Base-by-base conservation (phyloP, 2,888 invertebrate species). In the Suillia variegata region DNA sequence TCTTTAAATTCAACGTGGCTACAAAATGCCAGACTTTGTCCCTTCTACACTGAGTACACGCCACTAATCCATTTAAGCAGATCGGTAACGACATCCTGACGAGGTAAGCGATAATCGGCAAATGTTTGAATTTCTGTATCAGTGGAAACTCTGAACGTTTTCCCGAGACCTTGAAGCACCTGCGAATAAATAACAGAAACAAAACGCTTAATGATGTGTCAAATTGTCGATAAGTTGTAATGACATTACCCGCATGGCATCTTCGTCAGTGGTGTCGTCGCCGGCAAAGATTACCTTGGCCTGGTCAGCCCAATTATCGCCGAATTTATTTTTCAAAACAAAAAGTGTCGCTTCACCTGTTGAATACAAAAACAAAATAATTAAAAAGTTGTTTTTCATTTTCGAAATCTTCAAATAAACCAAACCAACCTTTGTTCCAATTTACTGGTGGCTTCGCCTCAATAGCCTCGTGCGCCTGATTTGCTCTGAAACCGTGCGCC, bases 191-290 rank as follows among this genome's bases (percentile, higher is more conserved):
- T 54, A 34, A 12, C 24, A n/a, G n/a, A n/a, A n/a, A n/a, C n/a
- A n/a, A n/a, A n/a, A n/a, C n/a, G n/a, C n/a, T n/a, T n/a, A n/a
- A 50, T 24, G n/a, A 49, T 17, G 33, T 42, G 13, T 4, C 17
- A 48, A 17, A 15, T 61, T 45, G 22, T 18, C n/a, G n/a, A n/a
- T n/a, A n/a, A n/a, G n/a, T n/a, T n/a, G n/a, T n/a, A n/a, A n/a
- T n/a, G n/a, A n/a, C n/a, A 18, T 31, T 77, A 93, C 93, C 85
- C 87, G 85, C 92, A 94, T 94, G 34, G 93, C 94, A 80, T 94
- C 94, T 83, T 94, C 94, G 76, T 94, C 94, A 0, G 94, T 94
- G 58, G 87, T 88, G 80, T 94, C 94, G 80, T 94, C 94, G 62
- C 94, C 94, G 31, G 89, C 93, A 74, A 94, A 94, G 63, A 94